Evolutionary conservation across 2,797 vertebrate genomes (phyloP).

Genomic region (Gephyroberyx darwinii): DNA sequence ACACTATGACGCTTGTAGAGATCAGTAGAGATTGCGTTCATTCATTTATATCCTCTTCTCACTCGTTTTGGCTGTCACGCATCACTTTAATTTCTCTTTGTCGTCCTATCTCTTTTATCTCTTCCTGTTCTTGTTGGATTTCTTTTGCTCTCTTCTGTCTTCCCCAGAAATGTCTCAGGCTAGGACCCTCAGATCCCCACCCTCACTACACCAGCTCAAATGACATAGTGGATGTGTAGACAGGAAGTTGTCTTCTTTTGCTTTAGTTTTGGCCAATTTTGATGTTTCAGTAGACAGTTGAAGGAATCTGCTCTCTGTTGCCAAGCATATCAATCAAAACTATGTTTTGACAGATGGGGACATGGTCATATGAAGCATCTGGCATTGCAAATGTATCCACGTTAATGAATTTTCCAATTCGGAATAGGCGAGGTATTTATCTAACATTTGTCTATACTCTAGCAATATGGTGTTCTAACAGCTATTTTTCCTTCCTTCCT

Average conservation of each 20-base stretch:
- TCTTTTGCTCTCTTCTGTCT: conserved; percentile 8
- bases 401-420: conserved; percentile 41
- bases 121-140: conserved; percentile 20
- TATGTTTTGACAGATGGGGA: conserved; percentile 44
- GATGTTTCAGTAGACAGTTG: conserved; percentile 27
- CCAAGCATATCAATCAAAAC: conserved; percentile 52
- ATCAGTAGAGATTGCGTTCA: conserved; percentile 27
- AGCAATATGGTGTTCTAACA: conserved; percentile 34
- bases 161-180: conserved; percentile 23
- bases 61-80: conserved; percentile 5
- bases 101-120: conserved; percentile 12
- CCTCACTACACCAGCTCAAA: not conserved
- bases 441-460: conserved; percentile 16
- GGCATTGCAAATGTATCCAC: conserved; percentile 29
- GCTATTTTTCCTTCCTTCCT: not conserved
- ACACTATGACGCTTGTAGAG: conserved; percentile 35
- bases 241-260: conserved; percentile 11
- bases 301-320: conserved; percentile 35
- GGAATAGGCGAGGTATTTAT: conserved; percentile 12
- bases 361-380: conserved; percentile 35
- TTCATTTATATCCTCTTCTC: conserved; percentile 32
- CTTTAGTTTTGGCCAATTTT: not conserved
- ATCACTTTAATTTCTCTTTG: conserved; percentile 20
- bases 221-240: conserved; percentile 20
- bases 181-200: not conserved